Base-by-base conservation (phyloP, 2,113 vertebrate species). In the Fulica atra region DNA sequence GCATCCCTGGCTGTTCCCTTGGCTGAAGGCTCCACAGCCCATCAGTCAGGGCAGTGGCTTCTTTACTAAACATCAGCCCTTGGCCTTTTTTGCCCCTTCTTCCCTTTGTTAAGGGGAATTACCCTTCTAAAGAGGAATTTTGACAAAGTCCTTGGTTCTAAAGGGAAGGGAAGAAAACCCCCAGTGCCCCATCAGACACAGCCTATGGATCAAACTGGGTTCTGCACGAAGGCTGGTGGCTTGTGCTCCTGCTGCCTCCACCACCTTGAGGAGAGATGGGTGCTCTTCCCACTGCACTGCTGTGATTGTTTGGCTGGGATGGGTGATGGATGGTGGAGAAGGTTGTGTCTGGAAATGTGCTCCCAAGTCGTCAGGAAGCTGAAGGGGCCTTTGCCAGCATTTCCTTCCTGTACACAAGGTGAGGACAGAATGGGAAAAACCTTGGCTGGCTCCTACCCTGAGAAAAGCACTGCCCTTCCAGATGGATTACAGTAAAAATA, bases 401-500 rank as follows among this genome's bases (percentile, higher is more conserved):
- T 97, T 97, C 96, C 97, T 97, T 96, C 95, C 96, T 95, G 66
- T 59, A 29, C 16, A 35, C 63, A 56, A 18, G 66, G 70, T 73
- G 83, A 93, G 88, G 80, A 93, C 53, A 86, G 94, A 95, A 92
- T 77, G 86, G 95, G 94, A 94, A 89, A 95, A 96, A 18, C 84
- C 86, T 92, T 96, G 94, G 92, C 95, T 92, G 78, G 26, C 51
- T 70, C 88, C n/a, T 54, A 56, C 84, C 93, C 92, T 96, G 92
- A 97, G 96, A 95, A 97, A 83, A 92, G 79, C 9, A 57, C 81
- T 94, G 38, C 86, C 92, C 71, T 92, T 96, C 95, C 90, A 96
- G 86, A 70, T 94, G 93, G 63, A 89, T 94, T 95, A 94, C 86
- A 94, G 93, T 93, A 96, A 91, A 85, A 88, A 80, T 93, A 94